Evolutionary conservation across 2,888 invertebrate genomes (phyloP).

Genomic region (Dryadula phaetusa): DNA sequence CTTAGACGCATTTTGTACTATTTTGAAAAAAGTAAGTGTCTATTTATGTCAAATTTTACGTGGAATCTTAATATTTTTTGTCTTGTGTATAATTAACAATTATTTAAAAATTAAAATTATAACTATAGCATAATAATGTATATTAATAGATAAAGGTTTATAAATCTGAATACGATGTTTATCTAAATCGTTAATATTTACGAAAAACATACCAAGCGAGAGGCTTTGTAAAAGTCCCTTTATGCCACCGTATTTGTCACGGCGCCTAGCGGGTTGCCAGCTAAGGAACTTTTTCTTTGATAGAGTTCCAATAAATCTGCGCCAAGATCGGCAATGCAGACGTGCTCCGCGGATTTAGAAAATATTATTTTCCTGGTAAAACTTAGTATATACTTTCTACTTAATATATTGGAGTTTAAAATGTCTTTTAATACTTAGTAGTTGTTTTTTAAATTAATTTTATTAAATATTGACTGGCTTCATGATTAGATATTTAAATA

Average conservation of each 20-base stretch:
- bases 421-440: neutral
- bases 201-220: neutral
- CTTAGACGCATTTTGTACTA: no score
- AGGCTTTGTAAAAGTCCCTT: constrained; percentile 51
- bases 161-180: neutral
- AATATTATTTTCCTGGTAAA: constrained; percentile 50
- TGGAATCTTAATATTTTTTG: no score
- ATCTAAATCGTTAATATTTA: neutral
- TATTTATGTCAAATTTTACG: no score
- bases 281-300: constrained; percentile 76
- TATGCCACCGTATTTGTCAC: constrained; percentile 54
- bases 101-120: no score
- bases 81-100: no score
- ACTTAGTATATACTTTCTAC: constrained; percentile 37
- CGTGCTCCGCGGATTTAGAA: constrained; percentile 57
- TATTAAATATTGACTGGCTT: no score
- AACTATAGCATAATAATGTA: neutral
- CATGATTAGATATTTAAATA: no score
- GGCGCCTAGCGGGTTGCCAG: constrained; percentile 73
- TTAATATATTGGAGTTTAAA: constrained; percentile 28
- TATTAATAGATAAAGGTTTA: neutral
- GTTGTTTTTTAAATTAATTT: neutral
- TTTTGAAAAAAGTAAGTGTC: no score
- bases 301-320: constrained; percentile 78
- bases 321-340: constrained; percentile 65